Conservation (phyloP, 2,888 invertebrate genomes). For the Formica aserva region DNA sequence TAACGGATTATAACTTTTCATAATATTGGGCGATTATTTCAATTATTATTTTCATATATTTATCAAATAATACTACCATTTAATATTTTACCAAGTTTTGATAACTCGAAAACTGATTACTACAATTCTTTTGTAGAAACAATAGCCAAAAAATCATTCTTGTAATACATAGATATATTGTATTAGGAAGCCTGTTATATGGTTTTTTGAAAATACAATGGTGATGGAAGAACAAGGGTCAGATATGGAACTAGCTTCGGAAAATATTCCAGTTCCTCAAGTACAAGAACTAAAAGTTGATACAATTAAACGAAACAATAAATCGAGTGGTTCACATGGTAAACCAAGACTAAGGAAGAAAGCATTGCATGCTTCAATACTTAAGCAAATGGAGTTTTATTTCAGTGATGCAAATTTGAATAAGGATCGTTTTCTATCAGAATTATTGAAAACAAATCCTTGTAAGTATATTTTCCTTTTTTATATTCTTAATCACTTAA, state of each 20-base stretch:
- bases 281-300: slow-evolving; percentile 71
- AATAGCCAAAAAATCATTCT: neutral
- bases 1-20: no score
- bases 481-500: neutral
- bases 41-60: no score
- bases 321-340: slow-evolving; percentile 79
- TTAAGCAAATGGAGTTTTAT: slow-evolving; percentile 98
- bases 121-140: neutral
- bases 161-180: neutral
- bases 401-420: slow-evolving; percentile 96
- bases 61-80: no score
- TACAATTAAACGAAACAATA: slow-evolving; percentile 61
- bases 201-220: slow-evolving; percentile 74
- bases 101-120: neutral
- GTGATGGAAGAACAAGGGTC: slow-evolving; percentile 84
- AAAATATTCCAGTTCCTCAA: slow-evolving; percentile 82
- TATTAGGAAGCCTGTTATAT: neutral
- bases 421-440: slow-evolving; percentile 94
- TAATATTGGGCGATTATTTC: no score
- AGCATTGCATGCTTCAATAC: slow-evolving; percentile 90
- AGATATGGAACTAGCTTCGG: slow-evolving; percentile 81
- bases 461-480: slow-evolving; percentile 86
- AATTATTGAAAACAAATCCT: slow-evolving; percentile 90
- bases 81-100: no score
- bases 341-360: slow-evolving; percentile 91